Base-by-base conservation (phyloP, 2,797 vertebrate species). In the Molossus alvarezi region DNA sequence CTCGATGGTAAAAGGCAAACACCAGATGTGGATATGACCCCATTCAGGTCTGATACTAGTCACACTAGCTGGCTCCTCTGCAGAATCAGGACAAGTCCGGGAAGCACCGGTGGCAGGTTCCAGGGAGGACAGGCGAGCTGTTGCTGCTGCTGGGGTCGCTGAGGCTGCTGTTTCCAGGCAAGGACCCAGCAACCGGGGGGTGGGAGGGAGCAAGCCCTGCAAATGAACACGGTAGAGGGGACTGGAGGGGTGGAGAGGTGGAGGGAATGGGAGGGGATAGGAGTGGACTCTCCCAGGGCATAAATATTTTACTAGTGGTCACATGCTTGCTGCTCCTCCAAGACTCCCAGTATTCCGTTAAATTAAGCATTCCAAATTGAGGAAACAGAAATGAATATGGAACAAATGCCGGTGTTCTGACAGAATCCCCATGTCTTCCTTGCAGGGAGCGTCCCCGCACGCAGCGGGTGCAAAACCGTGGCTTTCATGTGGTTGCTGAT, bases 291-390 rank as follows among this genome's bases (percentile, higher is more conserved):
- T 97, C 95, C 76, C 3, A 45, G 67, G 83, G 87, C 90, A 94
- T 98, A 94, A 97, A 98, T 97, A 97, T 98, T 97, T 98, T 97
- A 98, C 97, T 97, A 96, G 95, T 96, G 97, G 93, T 96, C 85
- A 88, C 95, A 65, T 2, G 37, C 80, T 55, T 90, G 91, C 91
- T 90, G 94, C 97, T 97, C 86, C 85, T 97, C 86, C 67, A 97
- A 96, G 97, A 95, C 94, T 93, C 94, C 23, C 88, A 97, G 90
- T 93, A 97, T 96, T 94, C 96, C 95, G 62, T 97, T 98, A 98
- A 97, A 97, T 98, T 96, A 97, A 97, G 97, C 97, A 97, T 97
- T 98, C 97, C 97, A 97, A 98, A 98, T 94, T 97, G 97, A 97
- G 96, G 96, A 97, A 97, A 97, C 96, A 97, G 95, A 97, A 97